Evolutionary conservation across 2,888 invertebrate species (phyloP).

Genomic region (Eristalis arbustorum): DNA sequence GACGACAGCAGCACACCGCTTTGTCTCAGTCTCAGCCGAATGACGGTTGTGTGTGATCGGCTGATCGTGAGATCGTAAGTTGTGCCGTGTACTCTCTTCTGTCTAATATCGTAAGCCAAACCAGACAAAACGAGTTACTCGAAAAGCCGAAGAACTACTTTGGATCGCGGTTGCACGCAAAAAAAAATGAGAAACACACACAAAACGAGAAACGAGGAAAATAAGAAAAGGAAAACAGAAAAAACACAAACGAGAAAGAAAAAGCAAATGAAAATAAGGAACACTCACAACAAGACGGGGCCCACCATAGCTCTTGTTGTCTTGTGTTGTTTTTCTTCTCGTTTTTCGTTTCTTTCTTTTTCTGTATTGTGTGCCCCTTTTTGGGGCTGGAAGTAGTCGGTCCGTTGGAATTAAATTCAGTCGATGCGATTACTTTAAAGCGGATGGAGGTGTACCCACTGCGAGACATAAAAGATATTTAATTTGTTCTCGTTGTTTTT

Average conservation of each 20-base stretch:
- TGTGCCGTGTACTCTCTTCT: conserved; percentile 34
- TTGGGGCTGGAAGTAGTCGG: conserved; percentile 67
- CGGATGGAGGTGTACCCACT: conserved; percentile 79
- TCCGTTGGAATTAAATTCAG: conserved; percentile 76
- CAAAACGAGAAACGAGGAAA: not conserved
- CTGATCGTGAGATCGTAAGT: conserved; percentile 60
- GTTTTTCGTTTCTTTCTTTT: no score
- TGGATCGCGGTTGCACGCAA: not conserved
- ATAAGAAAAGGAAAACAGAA: conserved; percentile 3
- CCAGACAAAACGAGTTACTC: conserved; percentile 22
- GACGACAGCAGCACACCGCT: not conserved
- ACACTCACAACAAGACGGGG: conserved; percentile 34
- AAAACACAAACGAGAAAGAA: conserved; percentile 19
- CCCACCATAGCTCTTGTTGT: conserved; percentile 24
- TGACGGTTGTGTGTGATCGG: not conserved
- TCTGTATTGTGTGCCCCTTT: conserved; percentile 53
- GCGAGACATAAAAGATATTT: conserved; percentile 63
- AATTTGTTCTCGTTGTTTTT: conserved; percentile 68
- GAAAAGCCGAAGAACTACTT: conserved; percentile 50
- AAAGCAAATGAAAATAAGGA: not conserved
- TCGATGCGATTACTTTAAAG: conserved; percentile 81
- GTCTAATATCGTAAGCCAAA: conserved; percentile 56
- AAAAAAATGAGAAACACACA: conserved; percentile 5
- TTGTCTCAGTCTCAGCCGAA: not conserved
- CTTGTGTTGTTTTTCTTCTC: not conserved